Conservation (phyloP, 2,113 vertebrate species). For the Parus major region DNA sequence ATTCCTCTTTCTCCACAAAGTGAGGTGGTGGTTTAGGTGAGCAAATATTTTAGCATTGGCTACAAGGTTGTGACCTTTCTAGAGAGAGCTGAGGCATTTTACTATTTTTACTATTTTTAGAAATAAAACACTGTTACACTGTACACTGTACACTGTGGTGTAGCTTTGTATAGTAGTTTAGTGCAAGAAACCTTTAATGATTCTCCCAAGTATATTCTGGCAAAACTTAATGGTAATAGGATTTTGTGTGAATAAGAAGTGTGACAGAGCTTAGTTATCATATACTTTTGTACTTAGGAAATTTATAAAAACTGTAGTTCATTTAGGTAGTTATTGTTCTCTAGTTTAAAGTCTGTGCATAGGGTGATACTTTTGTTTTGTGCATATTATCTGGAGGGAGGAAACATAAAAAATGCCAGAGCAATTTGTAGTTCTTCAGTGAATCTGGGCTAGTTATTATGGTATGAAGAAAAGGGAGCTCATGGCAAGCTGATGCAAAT, state of each 20-base stretch:
- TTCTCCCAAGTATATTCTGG: not conserved
- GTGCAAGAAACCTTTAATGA: not conserved
- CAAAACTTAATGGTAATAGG: not conserved
- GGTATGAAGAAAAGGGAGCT: conserved; percentile 1
- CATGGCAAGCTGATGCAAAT: conserved; percentile 9
- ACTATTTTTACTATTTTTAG: not conserved
- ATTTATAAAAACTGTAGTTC: not conserved
- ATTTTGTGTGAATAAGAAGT: not conserved
- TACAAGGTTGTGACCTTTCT: not conserved
- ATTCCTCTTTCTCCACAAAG: not conserved
- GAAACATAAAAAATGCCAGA: not conserved
- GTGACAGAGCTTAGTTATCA: not conserved
- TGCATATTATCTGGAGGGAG: not conserved
- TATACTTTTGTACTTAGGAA: not conserved
- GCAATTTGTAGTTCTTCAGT: not conserved
- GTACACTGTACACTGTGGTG: too few relatives aligned
- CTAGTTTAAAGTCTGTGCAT: not conserved
- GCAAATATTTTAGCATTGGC: not conserved
- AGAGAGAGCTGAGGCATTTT: not conserved
- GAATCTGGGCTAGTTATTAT: not conserved
- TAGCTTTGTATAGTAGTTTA: not conserved
- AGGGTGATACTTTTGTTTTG: not conserved
- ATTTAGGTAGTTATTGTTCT: not conserved
- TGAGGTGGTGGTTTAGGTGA: not conserved
- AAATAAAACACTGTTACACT: too few relatives aligned